phyloP scores from a whole-genome alignment of 2,888 invertebrate genomes.

The Eubasilissa splendida region DNA sequence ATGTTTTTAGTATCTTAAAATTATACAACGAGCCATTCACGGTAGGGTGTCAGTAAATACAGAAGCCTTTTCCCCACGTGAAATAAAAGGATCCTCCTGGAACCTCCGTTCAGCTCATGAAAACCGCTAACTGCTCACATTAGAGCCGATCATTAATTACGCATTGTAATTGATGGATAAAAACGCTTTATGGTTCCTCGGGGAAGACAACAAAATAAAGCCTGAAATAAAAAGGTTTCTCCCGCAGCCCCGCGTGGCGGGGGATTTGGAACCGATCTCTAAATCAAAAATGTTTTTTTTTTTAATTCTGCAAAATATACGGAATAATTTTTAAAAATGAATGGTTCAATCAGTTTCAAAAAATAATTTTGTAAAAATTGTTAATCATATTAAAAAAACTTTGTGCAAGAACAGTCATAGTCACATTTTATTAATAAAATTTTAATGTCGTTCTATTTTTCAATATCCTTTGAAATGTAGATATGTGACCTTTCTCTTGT shows the following conservation, averaged over 20 bases:
- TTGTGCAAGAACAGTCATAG: too few species aligned
- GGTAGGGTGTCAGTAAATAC: background rate
- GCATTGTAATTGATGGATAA: conserved; percentile 57
- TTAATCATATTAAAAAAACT: too few species aligned
- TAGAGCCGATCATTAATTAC: conserved; percentile 57
- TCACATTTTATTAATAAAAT: too few species aligned
- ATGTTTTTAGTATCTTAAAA: too few species aligned
- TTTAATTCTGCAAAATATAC: too few species aligned
- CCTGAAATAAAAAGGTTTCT: conserved; percentile 48
- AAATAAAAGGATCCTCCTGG: conserved; percentile 5
- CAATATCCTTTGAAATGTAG: too few species aligned
- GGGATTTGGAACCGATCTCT: conserved; percentile 36
- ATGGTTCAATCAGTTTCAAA: background rate
- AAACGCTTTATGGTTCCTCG: conserved; percentile 55
- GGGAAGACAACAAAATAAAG: conserved; percentile 51
- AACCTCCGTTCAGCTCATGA: conserved; percentile 26
- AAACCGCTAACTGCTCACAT: conserved; percentile 57
- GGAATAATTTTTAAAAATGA: too few species aligned
- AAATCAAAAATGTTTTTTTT: too few species aligned
- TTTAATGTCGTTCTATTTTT: too few species aligned
- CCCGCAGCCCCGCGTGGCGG: conserved; percentile 43
- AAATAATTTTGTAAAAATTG: background rate
- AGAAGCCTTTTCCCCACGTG: background rate
- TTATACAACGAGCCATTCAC: too few species aligned
- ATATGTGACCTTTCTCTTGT: too few species aligned